Evolutionary conservation across 1,140 invertebrate species (phyloP).

Genomic region (Nephotettix cincticeps): DNA sequence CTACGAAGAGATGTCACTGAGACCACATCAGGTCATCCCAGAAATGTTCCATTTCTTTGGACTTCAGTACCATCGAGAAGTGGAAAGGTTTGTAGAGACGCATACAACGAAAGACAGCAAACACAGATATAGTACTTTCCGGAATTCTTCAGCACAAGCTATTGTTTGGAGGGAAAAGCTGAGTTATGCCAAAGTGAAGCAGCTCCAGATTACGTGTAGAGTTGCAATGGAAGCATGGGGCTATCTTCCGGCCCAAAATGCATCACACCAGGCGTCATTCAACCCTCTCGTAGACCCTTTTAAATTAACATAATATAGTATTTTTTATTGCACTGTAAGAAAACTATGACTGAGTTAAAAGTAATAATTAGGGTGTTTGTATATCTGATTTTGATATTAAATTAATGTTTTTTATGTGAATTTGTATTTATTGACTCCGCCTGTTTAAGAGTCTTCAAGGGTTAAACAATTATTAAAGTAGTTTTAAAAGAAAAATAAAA

Average conservation of each 20-base stretch:
- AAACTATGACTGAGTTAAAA: too few relatives aligned
- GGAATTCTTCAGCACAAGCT: background rate
- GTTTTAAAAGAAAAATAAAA: too few relatives aligned
- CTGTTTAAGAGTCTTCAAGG: too few relatives aligned
- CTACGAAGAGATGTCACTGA: slow-evolving; percentile 48
- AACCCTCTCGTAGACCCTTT: slow-evolving; percentile 49
- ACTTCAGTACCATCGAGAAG: slow-evolving; percentile 40
- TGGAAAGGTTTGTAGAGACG: slow-evolving; percentile 42
- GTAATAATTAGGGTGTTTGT: too few relatives aligned
- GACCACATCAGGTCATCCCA: slow-evolving; percentile 41
- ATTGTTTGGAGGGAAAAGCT: background rate
- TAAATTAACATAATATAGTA: background rate
- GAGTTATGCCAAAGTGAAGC: background rate
- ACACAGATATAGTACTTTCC: background rate
- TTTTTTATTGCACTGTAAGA: too few relatives aligned
- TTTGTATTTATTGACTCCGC: too few relatives aligned
- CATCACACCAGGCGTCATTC: slow-evolving; percentile 54
- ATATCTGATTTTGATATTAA: too few relatives aligned
- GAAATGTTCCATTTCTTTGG: slow-evolving; percentile 46
- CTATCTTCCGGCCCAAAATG: slow-evolving; percentile 57
- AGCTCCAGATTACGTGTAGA: slow-evolving; percentile 62
- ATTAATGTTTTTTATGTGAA: too few relatives aligned
- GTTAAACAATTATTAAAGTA: too few relatives aligned
- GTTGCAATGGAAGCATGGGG: slow-evolving; percentile 78
- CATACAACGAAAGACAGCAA: slow-evolving; percentile 40